Percentiles rank a stretch among this genome's conserved stretches.
Evolutionary conservation across 1,140 invertebrate species (phyloP).

Genomic region (Cotesia typhae): DNA sequence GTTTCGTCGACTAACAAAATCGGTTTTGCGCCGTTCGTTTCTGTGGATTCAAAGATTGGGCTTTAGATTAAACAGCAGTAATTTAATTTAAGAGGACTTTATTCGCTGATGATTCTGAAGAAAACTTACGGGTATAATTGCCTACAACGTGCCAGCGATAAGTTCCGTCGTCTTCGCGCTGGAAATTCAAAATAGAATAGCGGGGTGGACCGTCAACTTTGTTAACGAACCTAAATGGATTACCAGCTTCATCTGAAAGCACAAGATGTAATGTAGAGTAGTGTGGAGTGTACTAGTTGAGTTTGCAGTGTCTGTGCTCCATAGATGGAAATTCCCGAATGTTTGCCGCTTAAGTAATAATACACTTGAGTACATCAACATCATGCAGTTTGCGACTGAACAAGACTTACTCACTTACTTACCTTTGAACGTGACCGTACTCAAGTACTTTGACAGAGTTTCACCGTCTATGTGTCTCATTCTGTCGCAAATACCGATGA

Average conservation of each 20-base stretch:
- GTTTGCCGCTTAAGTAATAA: not conserved
- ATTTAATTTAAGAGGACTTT: too few relatives aligned
- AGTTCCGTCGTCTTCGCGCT: conserved; percentile 48
- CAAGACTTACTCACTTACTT: conserved; percentile 24
- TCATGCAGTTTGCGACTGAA: not conserved
- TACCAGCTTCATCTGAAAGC: conserved; percentile 63
- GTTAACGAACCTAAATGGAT: conserved; percentile 62
- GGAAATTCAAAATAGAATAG: conserved; percentile 70
- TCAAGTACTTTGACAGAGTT: conserved; percentile 59
- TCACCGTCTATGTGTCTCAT: conserved; percentile 63
- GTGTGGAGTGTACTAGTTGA: not conserved
- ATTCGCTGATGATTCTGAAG: not conserved
- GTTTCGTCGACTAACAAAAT: conserved; percentile 55
- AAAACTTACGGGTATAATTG: conserved; percentile 66
- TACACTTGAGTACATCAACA: conserved; percentile 8
- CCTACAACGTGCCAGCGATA: conserved; percentile 66
- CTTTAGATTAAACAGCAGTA: not conserved
- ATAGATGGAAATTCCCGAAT: not conserved
- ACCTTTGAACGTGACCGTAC: conserved; percentile 69
- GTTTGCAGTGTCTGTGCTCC: too few relatives aligned
- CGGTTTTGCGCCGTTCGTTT: conserved; percentile 53
- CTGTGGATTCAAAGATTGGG: conserved; percentile 45
- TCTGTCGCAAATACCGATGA: conserved; percentile 59
- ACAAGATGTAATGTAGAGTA: conserved; percentile 13
- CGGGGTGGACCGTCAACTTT: conserved; percentile 65